A percentile compares a stretch with the other conserved stretches of the same genome.
Conservation (phyloP, 2,797 vertebrate species). For the Myotis planiceps region DNA sequence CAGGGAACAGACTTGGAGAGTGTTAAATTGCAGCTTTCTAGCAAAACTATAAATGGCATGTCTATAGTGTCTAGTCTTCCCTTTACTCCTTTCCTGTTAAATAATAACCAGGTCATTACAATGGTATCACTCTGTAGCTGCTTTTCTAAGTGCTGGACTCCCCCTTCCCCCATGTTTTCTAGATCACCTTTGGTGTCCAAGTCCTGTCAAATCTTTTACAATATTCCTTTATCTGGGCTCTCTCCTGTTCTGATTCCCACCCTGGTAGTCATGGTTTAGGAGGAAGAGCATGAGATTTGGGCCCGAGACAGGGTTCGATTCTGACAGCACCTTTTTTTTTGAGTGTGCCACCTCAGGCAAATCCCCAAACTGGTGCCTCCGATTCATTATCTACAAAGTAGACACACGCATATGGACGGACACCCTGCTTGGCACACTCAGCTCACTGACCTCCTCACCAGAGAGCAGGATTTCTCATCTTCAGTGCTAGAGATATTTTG, state of each 20-base stretch:
- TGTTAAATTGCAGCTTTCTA: too few species aligned
- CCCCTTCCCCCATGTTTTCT: neutral
- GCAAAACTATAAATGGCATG: too few species aligned
- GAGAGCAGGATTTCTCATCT: neutral
- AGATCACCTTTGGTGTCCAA: neutral
- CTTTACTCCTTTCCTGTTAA: too few species aligned
- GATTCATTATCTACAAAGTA: neutral
- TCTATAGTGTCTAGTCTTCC: too few species aligned
- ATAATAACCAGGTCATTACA: too few species aligned
- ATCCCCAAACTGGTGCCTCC: accelerated
- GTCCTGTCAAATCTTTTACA: neutral
- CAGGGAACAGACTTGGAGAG: too few species aligned
- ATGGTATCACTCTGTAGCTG: too few species aligned
- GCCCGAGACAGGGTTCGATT: neutral
- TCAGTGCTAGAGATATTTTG: neutral
- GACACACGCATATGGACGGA: neutral
- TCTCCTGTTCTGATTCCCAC: neutral
- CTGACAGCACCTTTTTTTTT: neutral
- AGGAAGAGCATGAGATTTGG: neutral
- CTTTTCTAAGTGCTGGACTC: neutral
- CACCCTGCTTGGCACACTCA: neutral
- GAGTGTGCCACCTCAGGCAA: neutral
- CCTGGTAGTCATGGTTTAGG: neutral
- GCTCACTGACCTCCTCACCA: neutral
- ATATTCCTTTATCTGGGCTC: neutral